Evolutionary conservation across 2,113 vertebrate genomes (phyloP).

Genomic region (Ameiurus melas): DNA sequence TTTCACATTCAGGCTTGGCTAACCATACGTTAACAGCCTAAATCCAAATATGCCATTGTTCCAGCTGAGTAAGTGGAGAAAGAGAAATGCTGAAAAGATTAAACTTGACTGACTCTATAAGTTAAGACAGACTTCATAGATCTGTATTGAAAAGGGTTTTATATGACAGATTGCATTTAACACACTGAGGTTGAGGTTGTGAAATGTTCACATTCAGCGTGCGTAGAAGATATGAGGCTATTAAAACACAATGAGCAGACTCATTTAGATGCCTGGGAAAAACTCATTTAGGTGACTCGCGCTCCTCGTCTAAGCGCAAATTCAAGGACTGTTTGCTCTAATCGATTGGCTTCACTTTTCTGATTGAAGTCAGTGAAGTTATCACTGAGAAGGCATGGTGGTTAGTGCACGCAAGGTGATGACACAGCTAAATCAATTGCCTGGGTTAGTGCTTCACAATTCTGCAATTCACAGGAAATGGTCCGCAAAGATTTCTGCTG

Average conservation of each 20-base stretch:
- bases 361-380: slow-evolving; percentile 57
- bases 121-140: slow-evolving; percentile 15
- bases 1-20: slow-evolving; percentile 40
- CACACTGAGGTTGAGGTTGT: slow-evolving; percentile 8
- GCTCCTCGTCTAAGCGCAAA: slow-evolving; percentile 46
- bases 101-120: slow-evolving; percentile 12
- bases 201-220: slow-evolving; percentile 30
- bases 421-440: slow-evolving; percentile 53
- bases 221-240: slow-evolving; percentile 28
- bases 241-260: slow-evolving; percentile 47
- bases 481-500: not conserved
- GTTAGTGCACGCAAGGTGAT: slow-evolving; percentile 50
- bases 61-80: slow-evolving; percentile 26
- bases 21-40: slow-evolving; percentile 36
- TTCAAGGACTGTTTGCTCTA: slow-evolving; percentile 56
- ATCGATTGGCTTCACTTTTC: slow-evolving; percentile 58
- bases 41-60: slow-evolving; percentile 44
- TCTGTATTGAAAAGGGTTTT: slow-evolving; percentile 18
- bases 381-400: slow-evolving; percentile 46
- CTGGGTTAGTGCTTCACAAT: slow-evolving; percentile 40
- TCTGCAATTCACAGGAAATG: slow-evolving; percentile 46
- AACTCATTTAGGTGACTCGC: slow-evolving; percentile 39
- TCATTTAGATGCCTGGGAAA: slow-evolving; percentile 42
- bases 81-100: slow-evolving; percentile 20
- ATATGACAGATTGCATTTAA: slow-evolving; percentile 40